Percentiles rank a stretch among this genome's conserved stretches.
phyloP scores from a whole-genome alignment of 2,888 invertebrate genomes.

The Torymus tubicola region DNA sequence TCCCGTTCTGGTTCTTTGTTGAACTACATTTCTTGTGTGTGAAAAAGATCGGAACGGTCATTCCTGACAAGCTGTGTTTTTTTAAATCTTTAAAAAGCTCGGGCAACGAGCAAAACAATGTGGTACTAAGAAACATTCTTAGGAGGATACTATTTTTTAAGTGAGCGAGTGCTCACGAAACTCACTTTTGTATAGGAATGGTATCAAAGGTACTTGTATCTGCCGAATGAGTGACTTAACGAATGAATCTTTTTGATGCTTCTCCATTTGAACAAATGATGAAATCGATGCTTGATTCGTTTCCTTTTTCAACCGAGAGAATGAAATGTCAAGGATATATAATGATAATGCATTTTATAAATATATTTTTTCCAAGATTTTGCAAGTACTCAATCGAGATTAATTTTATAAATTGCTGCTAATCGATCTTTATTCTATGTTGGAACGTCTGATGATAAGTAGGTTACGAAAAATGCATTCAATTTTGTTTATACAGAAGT shows the following conservation, averaged over 20 bases:
- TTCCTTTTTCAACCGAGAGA: conserved; percentile 18
- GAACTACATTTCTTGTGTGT: conserved; percentile 34
- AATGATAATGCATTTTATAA: conserved; percentile 39
- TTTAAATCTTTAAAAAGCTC: conserved; percentile 1
- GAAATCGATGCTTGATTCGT: not conserved
- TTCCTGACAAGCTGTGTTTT: conserved; percentile 39
- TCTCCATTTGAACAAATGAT: conserved; percentile 14
- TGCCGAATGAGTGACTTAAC: conserved; percentile 30
- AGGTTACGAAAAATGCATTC: conserved; percentile 59
- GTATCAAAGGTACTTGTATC: conserved; percentile 26
- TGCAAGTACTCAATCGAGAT: conserved; percentile 20
- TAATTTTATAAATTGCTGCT: conserved; percentile 30
- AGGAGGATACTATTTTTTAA: conserved; percentile 37
- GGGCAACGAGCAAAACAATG: not conserved
- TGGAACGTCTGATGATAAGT: conserved; percentile 30
- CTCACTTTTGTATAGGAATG: conserved; percentile 32
- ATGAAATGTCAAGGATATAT: conserved; percentile 16
- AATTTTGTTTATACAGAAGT: conserved; percentile 65
- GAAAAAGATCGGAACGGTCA: conserved; percentile 13
- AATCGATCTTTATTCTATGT: conserved; percentile 19
- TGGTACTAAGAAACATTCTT: conserved; percentile 12
- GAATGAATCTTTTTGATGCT: conserved; percentile 43
- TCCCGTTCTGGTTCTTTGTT: conserved; percentile 14
- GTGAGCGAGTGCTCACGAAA: conserved; percentile 17
- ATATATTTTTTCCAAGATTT: conserved; percentile 46